Evolutionary conservation across 2,113 vertebrate genomes (phyloP), one percentile per base, ranked within the genome.

Genomic region (Crotalus horridus): DNA sequence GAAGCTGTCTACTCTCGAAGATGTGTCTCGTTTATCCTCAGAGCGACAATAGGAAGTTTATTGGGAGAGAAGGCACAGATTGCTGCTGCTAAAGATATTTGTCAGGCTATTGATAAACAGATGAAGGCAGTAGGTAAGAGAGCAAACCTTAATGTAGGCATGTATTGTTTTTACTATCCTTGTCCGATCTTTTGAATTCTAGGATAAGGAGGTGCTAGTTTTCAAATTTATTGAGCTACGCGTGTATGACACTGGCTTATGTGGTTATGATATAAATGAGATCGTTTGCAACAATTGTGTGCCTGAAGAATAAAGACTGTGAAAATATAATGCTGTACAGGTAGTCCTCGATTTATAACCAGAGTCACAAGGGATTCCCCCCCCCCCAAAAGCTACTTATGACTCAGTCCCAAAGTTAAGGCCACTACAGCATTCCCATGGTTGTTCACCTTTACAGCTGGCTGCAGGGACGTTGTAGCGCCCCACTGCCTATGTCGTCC

Each of bases 41-140:
- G 99, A 55, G 99, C 99, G 93, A 99, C 99, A 0, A 98, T 99
- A 94, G 99, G 99, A 54, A 99, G 99, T 95, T 97, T 99, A 89
- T 97, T 99, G 0, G 99, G 99, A 0, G 99, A 99, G 96, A 99
- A 99, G 96, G 99, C 99, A 20, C 99, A 99, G 97, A 99, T 99
- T 93, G 99, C 99, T 58, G 99, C 99, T 88, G 99, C 99, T 93
- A 99, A 99, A 97, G 99, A 99, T 96, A 98, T 99, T 94, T 99
- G 99, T 96, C 99, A 99, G 97, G 99, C 99, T 94, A 99, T 99
- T 97, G 98, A 98, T 95, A 99, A 99, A 96, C 99, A 99, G 95
- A 99, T 99, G 99, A 99, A 99, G 98, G 98, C 99, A 96, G 99
- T 99, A 96, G 99, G 99, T 99, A 98, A 99, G 99, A 96, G 7